Base-by-base conservation (phyloP, 2,113 vertebrate genomes). In the Catharus minimus region DNA sequence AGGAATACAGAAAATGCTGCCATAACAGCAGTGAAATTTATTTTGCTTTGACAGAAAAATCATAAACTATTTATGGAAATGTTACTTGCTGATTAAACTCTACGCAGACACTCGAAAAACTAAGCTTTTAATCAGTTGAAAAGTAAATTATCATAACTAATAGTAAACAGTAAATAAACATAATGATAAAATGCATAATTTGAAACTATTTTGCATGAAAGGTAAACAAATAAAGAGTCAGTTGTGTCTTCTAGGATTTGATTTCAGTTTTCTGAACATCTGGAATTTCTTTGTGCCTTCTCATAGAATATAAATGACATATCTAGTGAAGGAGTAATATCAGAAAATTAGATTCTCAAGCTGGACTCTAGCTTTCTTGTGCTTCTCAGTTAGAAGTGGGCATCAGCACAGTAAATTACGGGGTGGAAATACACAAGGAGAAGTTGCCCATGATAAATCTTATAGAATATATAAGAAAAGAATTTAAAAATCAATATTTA, bases 31-130 rank as follows among this genome's bases (percentile, higher is more conserved):
- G 43, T 44, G 60, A 88, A 64, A 94, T 90, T 88, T 88, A 69
- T 90, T 86, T 84, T 56, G 27, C 64, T 33, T 64, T 67, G 68
- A 62, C 69, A 67, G 65, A 90, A 71, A 81, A 83, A 86, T 49
- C 69, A 79, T 47, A n/a, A 90, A 81, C 47, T 66, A 56, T 77
- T 86, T 16, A 65, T 94, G 32, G 44, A 92, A 83, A 62, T 67
- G 21, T 36, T 88, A 50, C 23, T 91, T 93, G 79, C 33, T 86
- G 78, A 92, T 92, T 93, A 82, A 89, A 87, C 41, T 85, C 41
- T 21, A 85, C 89, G 46, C 13, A 93, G 79, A 88, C 41, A 53
- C 38, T 88, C 79, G 60, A 91, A 82, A 91, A 80, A 57, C 20
- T 30, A 53, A 86, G 57, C 41, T 79, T 91, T 91, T 87, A 79